Percentiles rank a stretch among this genome's conserved stretches.
Evolutionary conservation across 2,797 vertebrate species (phyloP).

Genomic region (Avahi laniger): DNA sequence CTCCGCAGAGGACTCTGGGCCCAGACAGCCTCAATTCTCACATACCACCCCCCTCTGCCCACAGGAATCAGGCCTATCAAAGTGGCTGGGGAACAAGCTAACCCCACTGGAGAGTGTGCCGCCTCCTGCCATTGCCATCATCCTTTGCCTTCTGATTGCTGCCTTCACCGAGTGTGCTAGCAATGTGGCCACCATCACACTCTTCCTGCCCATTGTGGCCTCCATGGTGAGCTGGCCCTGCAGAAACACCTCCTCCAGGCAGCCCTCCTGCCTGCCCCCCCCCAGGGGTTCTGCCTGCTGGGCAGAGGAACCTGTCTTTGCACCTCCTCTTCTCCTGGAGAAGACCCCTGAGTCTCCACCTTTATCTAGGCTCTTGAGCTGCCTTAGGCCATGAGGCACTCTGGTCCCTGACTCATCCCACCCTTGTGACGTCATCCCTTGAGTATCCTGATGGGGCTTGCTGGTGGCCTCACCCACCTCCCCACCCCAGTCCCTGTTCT

Average conservation of each 20-base stretch:
- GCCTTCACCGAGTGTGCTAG: constrained; percentile 95
- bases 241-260: neutral
- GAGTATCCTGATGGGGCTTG: constrained; percentile 47
- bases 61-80: constrained; percentile 90
- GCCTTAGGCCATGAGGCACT: neutral
- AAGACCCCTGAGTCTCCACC: neutral
- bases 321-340: neutral
- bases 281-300: neutral
- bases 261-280: neutral
- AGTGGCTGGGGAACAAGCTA: constrained; percentile 90
- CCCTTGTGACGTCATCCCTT: constrained; percentile 54
- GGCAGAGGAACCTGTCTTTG: neutral
- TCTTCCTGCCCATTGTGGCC: constrained; percentile 94
- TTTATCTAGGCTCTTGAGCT: neutral
- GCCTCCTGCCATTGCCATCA: constrained; percentile 84
- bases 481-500: constrained; percentile 53
- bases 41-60: neutral
- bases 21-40: neutral
- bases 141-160: constrained; percentile 90
- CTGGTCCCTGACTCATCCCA: constrained; percentile 61
- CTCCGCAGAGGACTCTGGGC: neutral
- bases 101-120: constrained; percentile 89
- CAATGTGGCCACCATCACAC: constrained; percentile 94
- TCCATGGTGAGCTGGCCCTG: constrained; percentile 89
- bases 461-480: constrained; percentile 52